These are phyloP conservation scores for Lasaia peninsularis DNA, from an alignment of 1,140 invertebrate species.

Conservation along the genomic window DNA sequence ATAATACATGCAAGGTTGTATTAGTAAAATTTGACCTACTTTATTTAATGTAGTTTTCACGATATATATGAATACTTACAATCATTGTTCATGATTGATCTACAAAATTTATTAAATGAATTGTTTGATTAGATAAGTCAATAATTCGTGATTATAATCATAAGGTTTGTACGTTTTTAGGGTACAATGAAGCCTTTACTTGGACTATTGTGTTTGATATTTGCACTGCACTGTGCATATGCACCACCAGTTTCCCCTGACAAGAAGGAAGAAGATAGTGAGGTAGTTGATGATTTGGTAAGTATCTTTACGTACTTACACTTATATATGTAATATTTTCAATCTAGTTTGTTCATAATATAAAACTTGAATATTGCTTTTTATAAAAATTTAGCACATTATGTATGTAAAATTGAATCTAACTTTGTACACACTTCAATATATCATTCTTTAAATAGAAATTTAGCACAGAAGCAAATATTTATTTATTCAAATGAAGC, in stretches of 20 bases:
- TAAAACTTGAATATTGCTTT: too few species aligned
- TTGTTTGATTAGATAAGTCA: background rate
- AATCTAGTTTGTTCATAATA: too few species aligned
- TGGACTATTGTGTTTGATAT: constrained; percentile 38
- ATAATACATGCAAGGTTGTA: too few species aligned
- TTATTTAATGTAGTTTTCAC: too few species aligned
- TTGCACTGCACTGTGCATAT: constrained; percentile 55
- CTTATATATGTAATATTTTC: too few species aligned
- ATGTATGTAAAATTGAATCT: too few species aligned
- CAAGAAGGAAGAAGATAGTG: constrained; percentile 59
- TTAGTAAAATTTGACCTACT: too few species aligned
- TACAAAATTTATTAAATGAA: background rate
- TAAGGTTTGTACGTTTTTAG: constrained; percentile 12
- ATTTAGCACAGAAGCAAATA: too few species aligned
- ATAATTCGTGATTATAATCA: background rate
- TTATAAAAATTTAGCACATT: too few species aligned
- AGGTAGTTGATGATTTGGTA: constrained; percentile 65
- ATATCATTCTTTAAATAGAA: too few species aligned
- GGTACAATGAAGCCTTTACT: constrained; percentile 43
- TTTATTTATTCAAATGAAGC: too few species aligned
- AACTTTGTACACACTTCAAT: too few species aligned
- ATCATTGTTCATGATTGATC: background rate
- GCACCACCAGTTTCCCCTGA: constrained; percentile 67
- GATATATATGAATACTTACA: background rate
- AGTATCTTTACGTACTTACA: constrained; percentile 22